A percentile compares a stretch with the other conserved stretches of the same genome.
phyloP scores from a whole-genome alignment of 30 jellyfish, hydroid and myxozoan genomes.

The Nemopilema nomurai region DNA sequence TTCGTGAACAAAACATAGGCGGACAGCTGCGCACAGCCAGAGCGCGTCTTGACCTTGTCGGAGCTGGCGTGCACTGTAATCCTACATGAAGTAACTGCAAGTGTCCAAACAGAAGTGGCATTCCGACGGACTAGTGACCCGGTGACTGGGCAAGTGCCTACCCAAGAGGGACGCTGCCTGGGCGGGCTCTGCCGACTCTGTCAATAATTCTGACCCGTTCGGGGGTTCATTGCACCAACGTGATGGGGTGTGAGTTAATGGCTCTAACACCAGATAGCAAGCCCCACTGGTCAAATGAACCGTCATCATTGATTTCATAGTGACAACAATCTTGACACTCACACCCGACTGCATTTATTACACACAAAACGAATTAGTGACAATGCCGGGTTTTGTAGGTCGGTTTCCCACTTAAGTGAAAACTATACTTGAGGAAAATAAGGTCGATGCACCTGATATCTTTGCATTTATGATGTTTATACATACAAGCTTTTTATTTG shows the following conservation, averaged over 20 bases:
- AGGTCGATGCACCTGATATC: background rate
- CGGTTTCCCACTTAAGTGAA: background rate
- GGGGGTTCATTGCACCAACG: background rate
- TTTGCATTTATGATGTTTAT: background rate
- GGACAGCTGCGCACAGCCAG: constrained; percentile 65
- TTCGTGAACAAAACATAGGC: constrained; percentile 28
- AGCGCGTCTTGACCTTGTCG: constrained; percentile 70
- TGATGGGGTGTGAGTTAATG: background rate
- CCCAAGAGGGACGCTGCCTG: constrained; percentile 1
- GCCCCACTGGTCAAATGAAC: background rate
- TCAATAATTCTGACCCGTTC: background rate
- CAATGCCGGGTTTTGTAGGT: background rate
- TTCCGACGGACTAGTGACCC: constrained; percentile 35
- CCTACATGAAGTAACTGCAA: constrained; percentile 15
- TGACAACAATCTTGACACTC: background rate
- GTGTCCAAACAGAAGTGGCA: constrained; percentile 25
- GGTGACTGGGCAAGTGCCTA: constrained; percentile 3
- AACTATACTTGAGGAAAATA: background rate
- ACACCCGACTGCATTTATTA: background rate
- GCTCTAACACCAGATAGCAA: background rate
- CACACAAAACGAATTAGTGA: background rate
- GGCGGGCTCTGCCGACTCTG: background rate
- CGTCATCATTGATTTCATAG: background rate
- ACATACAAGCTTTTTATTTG: background rate
- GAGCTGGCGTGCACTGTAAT: constrained; percentile 29